Conservation (phyloP, 2,113 vertebrate genomes). For the Buteo buteo region DNA sequence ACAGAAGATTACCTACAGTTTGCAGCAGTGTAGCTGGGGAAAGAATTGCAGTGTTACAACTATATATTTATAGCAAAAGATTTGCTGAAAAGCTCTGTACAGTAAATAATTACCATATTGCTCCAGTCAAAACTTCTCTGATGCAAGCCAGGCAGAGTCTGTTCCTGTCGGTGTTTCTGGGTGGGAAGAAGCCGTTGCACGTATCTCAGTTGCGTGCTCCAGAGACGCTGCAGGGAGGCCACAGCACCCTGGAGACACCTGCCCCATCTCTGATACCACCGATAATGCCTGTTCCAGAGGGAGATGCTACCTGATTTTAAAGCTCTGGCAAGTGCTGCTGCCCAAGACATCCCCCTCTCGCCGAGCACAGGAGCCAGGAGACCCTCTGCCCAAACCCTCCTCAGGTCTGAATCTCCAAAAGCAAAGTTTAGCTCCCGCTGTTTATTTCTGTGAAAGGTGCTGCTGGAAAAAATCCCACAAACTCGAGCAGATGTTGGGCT, state of each 20-base stretch:
- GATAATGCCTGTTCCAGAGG: no score
- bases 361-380: background rate
- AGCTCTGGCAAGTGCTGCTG: background rate
- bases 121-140: background rate
- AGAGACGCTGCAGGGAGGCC: background rate
- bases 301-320: background rate
- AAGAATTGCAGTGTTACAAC: background rate
- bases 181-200: background rate
- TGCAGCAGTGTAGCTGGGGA: background rate
- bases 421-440: background rate
- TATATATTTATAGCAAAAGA: constrained; percentile 1
- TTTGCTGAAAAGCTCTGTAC: background rate
- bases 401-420: background rate
- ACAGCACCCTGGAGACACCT: background rate
- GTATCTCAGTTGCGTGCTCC: background rate
- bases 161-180: background rate
- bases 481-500: background rate
- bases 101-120: constrained; percentile 19
- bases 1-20: background rate
- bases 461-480: background rate
- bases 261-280: background rate
- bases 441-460: background rate
- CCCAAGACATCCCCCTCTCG: background rate
- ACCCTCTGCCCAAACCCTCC: background rate
- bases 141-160: background rate